Base-by-base conservation (phyloP, 2,113 vertebrate genomes). In the Pungitius pungitius region DNA sequence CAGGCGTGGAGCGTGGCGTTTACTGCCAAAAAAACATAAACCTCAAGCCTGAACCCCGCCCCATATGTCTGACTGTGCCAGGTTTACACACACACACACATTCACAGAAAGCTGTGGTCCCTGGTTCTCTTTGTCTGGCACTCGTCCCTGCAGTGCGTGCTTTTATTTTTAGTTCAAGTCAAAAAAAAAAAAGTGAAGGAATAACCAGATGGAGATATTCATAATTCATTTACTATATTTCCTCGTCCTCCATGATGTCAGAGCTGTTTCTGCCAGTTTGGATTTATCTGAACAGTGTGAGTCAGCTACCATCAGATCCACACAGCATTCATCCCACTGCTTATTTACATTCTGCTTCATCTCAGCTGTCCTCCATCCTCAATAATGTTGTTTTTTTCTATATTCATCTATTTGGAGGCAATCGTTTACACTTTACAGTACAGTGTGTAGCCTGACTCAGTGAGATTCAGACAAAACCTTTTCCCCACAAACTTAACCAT, bases 1-100 rank as follows among this genome's bases (percentile, higher is more conserved):
- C 84, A 81, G 76, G 59, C 79, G 43, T 9, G 3, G 85, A 83
- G 84, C 79, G 87, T n/a, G n/a, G 65, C 82, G 90, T 92, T 90
- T 89, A 91, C 81, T 81, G 83, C n/a, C n/a, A n/a, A n/a, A n/a
- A n/a, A n/a, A n/a, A n/a, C n/a, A n/a, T n/a, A n/a, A n/a, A n/a
- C n/a, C n/a, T n/a, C n/a, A n/a, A n/a, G n/a, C n/a, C 82, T 77
- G 68, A 78, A 59, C 84, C 77, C 69, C 73, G 65, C 77, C 84
- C 79, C 58, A 43, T 24, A 72, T 40, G 54, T 70, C 71, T 81
- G 49, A 59, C 71, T 66, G 73, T 63, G 72, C 65, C 45, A 54
- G 56, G 64, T 70, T 37, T 20, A 22, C 57, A 57, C 60, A 62
- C 65, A 69, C 24, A 27, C 14, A 27, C 24, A 58, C 40, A 39